phyloP scores from a whole-genome alignment of 1,140 invertebrate genomes.

The Potamilus streckersoni region DNA sequence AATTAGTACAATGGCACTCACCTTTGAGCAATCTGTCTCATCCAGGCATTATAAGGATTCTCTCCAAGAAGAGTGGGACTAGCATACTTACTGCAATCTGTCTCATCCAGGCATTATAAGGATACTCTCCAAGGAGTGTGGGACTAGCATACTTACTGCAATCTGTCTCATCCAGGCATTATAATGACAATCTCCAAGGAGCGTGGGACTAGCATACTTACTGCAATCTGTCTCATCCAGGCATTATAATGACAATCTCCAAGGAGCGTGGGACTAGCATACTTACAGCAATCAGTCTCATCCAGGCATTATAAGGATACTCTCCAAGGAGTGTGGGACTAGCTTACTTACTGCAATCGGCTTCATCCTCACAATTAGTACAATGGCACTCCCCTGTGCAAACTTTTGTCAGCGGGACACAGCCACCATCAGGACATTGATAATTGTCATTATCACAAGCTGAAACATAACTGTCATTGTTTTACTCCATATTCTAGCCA shows the following conservation, averaged over 20 bases:
- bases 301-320: constrained; percentile 1
- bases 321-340: background rate
- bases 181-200: too few species aligned
- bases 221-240: too few species aligned
- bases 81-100: too few species aligned
- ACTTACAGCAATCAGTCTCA: too few species aligned
- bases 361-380: constrained; percentile 20
- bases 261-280: too few species aligned
- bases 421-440: constrained; percentile 9
- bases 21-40: constrained; percentile 1
- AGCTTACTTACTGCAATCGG: background rate
- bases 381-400: constrained; percentile 28
- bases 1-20: too few species aligned
- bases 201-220: too few species aligned
- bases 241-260: too few species aligned
- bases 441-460: constrained; percentile 12
- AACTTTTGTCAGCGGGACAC: constrained; percentile 10
- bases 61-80: background rate
- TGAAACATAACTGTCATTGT: background rate
- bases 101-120: constrained; percentile 10
- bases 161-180: too few species aligned
- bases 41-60: constrained; percentile 15
- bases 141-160: too few species aligned
- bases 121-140: background rate
- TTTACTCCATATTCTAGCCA: too few species aligned